Evolutionary conservation across 2,113 vertebrate species (phyloP), one percentile per base, ranked within the genome.

Genomic region (Dromas ardeola): DNA sequence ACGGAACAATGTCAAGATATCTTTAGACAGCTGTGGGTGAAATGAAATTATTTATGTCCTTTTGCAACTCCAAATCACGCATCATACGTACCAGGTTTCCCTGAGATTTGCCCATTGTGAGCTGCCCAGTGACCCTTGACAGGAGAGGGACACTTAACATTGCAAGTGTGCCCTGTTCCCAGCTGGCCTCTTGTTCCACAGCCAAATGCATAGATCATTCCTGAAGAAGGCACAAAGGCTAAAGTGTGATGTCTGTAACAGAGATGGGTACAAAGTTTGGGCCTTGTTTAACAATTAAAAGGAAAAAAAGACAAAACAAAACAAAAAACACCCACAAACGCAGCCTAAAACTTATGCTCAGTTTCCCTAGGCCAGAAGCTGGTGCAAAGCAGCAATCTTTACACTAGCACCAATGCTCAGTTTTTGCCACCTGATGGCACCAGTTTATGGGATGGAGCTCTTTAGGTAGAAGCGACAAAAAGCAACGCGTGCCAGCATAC

Each of bases 151-250:
- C 98, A 99, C 87, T 98, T 99, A 20, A 98, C 97, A 8, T 99
- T 99, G 58, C 98, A 98, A 49, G 97, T 98, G 59, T 97, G 97
- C 81, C 99, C 99, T 4, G 98, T 99, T 90, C 99, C 99, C 74
- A 99, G 98, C 94, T 99, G 99, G 56, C 99, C 99, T 69, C 98
- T 98, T 88, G 98, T 98, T 97, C 99, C 99, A 96, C 99, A 99
- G 76, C 99, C 99, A 97, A 99, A 99, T 62, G 99, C 99, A 97
- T 99, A 99, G 97, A 99, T 98, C 94, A 99, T 88, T 94, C 99
- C 98, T 62, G 99, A 99, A 96, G 99, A 99, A 97, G 99, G 99
- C 96, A 99, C 99, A 47, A 99, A 99, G 43, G 99, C 99, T 97
- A 99, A 94, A 34, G 99, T 99, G 98, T 99, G 99, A 93, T 99